phyloP scores from a whole-genome alignment of 2,888 invertebrate species.

The Lordiphosa fenestrarum region DNA sequence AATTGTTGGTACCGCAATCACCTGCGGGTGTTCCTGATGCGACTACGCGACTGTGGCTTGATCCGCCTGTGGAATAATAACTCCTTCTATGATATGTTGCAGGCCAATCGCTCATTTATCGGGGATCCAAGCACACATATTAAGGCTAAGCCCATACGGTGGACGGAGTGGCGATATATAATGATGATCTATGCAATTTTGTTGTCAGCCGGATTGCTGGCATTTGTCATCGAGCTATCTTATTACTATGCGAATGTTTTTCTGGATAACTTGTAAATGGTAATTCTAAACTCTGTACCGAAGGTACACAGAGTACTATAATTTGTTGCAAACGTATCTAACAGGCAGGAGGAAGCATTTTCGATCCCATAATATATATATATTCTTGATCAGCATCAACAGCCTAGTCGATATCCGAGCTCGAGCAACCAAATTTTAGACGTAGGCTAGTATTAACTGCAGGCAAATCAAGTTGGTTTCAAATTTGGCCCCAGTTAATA shows the following conservation, averaged over 20 bases:
- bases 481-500: too few species aligned
- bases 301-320: too few species aligned
- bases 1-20: slow-evolving; percentile 31
- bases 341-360: too few species aligned
- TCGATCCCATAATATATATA: too few species aligned
- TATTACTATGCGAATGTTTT: slow-evolving; percentile 26
- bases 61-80: slow-evolving; percentile 1
- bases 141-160: slow-evolving; percentile 10
- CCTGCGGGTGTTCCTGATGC: slow-evolving; percentile 2
- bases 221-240: slow-evolving; percentile 39
- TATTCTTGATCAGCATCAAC: too few species aligned
- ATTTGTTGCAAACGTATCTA: too few species aligned
- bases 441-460: too few species aligned
- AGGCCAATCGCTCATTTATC: slow-evolving; percentile 9
- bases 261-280: slow-evolving; percentile 21
- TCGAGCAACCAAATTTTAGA: too few species aligned
- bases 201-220: slow-evolving; percentile 1
- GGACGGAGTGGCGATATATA: slow-evolving; percentile 26
- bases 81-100: slow-evolving; percentile 23
- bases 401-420: too few species aligned
- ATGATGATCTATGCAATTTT: slow-evolving; percentile 11
- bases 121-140: slow-evolving; percentile 16
- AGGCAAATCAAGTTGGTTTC: too few species aligned
- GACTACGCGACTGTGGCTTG: slow-evolving; percentile 29
- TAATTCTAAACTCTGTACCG: too few species aligned